Percentiles rank a stretch among this genome's conserved stretches.
Conservation (phyloP, 2,888 invertebrate genomes). For the Micoletzkya japonica region DNA sequence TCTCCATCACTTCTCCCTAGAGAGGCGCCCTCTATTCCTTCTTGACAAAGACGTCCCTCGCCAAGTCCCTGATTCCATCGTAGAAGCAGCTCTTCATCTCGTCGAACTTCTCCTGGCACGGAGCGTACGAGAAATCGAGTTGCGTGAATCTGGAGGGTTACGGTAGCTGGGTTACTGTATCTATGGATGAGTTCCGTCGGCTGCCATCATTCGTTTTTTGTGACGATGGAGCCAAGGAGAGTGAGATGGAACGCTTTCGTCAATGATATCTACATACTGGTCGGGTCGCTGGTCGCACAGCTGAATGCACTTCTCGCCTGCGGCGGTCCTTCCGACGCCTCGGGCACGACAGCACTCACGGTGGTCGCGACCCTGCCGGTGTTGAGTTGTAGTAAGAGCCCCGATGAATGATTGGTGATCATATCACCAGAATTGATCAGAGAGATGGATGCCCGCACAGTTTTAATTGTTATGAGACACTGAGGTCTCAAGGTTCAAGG, state of each 20-base stretch:
- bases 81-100: slow-evolving; percentile 28
- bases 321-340: slow-evolving; percentile 22
- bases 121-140: slow-evolving; percentile 26
- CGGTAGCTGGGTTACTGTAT: background rate
- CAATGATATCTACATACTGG: slow-evolving; percentile 11
- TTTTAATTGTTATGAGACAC: too few species aligned
- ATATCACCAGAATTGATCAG: background rate
- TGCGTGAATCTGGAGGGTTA: slow-evolving; percentile 21
- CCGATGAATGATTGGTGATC: background rate
- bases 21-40: too few species aligned
- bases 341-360: slow-evolving; percentile 5
- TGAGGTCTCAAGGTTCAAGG: too few species aligned
- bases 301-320: slow-evolving; percentile 22
- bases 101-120: slow-evolving; percentile 27
- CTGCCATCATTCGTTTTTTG: background rate
- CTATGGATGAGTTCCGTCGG: background rate
- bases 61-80: slow-evolving; percentile 4
- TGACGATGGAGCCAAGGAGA: too few species aligned
- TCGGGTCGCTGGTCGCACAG: slow-evolving; percentile 27
- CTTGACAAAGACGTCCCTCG: background rate
- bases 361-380: slow-evolving; percentile 27
- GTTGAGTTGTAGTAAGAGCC: too few species aligned
- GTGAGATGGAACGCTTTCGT: too few species aligned
- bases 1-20: too few species aligned
- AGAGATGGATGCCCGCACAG: too few species aligned